phyloP scores from a whole-genome alignment of 1,140 invertebrate genomes.

The Halictus rubicundus region DNA sequence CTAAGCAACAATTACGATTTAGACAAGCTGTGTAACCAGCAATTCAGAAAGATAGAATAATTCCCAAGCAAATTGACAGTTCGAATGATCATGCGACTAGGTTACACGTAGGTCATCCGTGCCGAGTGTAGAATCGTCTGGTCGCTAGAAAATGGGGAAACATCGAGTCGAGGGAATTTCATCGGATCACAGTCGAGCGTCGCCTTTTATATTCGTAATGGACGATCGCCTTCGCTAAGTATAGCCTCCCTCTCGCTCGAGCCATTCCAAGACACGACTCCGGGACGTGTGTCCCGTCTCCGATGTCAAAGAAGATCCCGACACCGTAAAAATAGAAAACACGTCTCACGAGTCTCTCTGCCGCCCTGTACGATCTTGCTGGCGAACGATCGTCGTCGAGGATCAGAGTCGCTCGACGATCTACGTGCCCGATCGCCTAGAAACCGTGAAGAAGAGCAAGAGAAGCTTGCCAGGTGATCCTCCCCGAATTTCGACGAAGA shows the following conservation, averaged over 20 bases:
- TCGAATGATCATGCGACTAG: no score
- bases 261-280: conserved; percentile 70
- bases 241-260: conserved; percentile 67
- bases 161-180: background rate
- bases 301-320: conserved; percentile 61
- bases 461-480: background rate
- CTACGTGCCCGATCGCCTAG: background rate
- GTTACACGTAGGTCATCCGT: no score
- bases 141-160: background rate
- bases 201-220: conserved; percentile 67
- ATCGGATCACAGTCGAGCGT: conserved; percentile 9
- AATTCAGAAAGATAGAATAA: no score
- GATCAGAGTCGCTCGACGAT: background rate
- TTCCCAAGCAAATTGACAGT: no score
- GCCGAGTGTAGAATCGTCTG: no score
- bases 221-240: conserved; percentile 67
- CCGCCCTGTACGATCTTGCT: conserved; percentile 12
- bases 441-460: background rate
- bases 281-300: conserved; percentile 51
- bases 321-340: conserved; percentile 62
- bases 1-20: no score
- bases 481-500: no score
- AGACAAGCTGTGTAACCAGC: no score
- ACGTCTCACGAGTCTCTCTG: conserved; percentile 21
- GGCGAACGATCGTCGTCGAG: background rate